Conservation (phyloP, 2,888 invertebrate genomes). For the Epsilonema sp. region DNA sequence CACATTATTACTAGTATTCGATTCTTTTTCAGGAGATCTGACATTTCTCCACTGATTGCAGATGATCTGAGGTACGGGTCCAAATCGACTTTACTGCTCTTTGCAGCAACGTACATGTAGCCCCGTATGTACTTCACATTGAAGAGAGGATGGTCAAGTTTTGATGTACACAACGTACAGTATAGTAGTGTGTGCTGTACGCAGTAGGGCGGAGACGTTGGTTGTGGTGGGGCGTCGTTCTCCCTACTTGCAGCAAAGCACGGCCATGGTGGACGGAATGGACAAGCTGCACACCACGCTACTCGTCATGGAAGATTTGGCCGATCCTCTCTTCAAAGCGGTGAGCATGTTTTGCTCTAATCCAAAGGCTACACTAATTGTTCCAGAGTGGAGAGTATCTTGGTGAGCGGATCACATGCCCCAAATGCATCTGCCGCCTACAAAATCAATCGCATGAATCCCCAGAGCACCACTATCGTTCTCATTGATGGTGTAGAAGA, state of each 20-base stretch:
- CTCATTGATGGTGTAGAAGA: conserved; percentile 61
- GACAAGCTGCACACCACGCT: conserved; percentile 2
- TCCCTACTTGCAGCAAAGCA: background rate
- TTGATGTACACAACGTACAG: too few relatives aligned
- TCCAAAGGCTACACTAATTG: background rate
- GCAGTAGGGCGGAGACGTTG: conserved; percentile 2
- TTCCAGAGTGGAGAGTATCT: conserved; percentile 43
- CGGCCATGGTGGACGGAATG: background rate
- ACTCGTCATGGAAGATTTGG: conserved; percentile 6
- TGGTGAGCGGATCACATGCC: conserved; percentile 53
- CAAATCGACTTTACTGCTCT: too few relatives aligned
- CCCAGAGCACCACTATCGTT: conserved; percentile 45
- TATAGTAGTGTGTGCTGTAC: too few relatives aligned
- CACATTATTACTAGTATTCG: too few relatives aligned
- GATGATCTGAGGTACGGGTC: conserved; percentile 43
- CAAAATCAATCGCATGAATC: conserved; percentile 1
- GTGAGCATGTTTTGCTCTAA: conserved; percentile 1
- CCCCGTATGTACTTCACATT: too few relatives aligned
- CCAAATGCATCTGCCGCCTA: conserved; percentile 41
- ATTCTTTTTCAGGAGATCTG: conserved; percentile 24
- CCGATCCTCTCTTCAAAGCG: conserved; percentile 5
- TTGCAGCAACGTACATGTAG: too few relatives aligned
- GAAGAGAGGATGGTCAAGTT: too few relatives aligned
- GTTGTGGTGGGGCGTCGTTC: background rate
- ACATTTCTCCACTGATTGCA: conserved; percentile 37